A percentile compares a stretch with the other conserved stretches of the same genome.
Conservation (phyloP, 2,888 invertebrate genomes). For the Argynnis bischoffii region DNA sequence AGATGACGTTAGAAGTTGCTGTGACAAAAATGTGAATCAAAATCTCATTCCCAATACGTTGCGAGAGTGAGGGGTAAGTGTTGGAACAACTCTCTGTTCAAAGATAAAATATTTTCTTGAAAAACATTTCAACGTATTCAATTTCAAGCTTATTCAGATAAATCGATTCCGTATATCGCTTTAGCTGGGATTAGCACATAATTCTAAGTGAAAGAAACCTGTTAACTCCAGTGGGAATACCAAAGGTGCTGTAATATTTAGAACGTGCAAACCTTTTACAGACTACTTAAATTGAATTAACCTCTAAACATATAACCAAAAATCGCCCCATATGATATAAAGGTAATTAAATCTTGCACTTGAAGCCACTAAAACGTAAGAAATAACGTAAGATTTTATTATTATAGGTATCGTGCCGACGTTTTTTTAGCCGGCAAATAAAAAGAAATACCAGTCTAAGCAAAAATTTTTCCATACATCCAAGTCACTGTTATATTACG, state of each 20-base stretch:
- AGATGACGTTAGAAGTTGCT: constrained; percentile 4
- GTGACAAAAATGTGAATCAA: constrained; percentile 14
- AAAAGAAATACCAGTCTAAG: too few relatives aligned
- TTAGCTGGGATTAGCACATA: constrained; percentile 24
- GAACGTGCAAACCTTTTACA: constrained; percentile 5
- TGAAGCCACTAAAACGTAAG: too few relatives aligned
- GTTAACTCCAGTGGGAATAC: constrained; percentile 9
- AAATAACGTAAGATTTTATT: too few relatives aligned
- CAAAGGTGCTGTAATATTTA: background rate
- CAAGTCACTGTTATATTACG: too few relatives aligned
- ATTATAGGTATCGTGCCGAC: too few relatives aligned
- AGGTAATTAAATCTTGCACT: too few relatives aligned
- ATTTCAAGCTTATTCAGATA: constrained; percentile 10
- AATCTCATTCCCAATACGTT: background rate
- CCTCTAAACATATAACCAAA: too few relatives aligned
- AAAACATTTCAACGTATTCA: background rate
- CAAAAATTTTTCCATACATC: too few relatives aligned
- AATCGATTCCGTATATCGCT: background rate
- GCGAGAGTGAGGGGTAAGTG: too few relatives aligned
- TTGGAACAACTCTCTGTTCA: too few relatives aligned
- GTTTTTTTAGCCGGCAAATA: too few relatives aligned
- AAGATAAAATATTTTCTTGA: constrained; percentile 16
- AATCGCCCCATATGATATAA: too few relatives aligned
- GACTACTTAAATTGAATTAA: constrained; percentile 2
- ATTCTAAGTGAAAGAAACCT: constrained; percentile 26